phyloP scores from a whole-genome alignment of 2,797 vertebrate genomes.

The Eidolon dupreanum region DNA sequence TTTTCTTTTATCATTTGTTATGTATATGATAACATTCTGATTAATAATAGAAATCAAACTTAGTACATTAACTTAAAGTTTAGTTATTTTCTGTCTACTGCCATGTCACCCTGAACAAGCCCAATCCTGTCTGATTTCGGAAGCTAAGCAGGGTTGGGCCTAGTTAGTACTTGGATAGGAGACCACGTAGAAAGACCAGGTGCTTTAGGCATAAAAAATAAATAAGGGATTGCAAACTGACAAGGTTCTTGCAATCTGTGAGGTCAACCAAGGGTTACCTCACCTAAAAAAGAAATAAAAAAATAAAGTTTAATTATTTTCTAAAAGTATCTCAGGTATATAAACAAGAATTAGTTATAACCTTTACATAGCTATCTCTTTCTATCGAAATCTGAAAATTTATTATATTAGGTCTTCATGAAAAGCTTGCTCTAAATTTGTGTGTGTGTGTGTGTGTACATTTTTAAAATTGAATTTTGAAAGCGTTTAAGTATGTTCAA shows the following conservation, averaged over 20 bases:
- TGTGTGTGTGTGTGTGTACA: background rate
- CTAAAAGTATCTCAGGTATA: background rate
- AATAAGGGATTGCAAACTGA: no score
- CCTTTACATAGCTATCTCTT: background rate
- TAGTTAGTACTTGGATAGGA: no score
- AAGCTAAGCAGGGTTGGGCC: no score
- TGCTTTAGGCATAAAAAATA: no score
- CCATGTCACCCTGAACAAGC: no score
- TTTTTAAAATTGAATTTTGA: conserved; percentile 33
- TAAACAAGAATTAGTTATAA: conserved; percentile 6
- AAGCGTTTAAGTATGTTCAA: conserved; percentile 35
- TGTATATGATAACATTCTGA: conserved; percentile 45
- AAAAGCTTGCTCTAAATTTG: conserved; percentile 25
- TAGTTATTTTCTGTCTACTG: background rate
- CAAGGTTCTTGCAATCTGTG: no score
- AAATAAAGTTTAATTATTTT: background rate
- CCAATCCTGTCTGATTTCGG: no score
- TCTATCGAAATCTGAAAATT: background rate
- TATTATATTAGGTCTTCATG: background rate
- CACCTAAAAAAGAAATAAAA: no score
- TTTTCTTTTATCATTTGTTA: conserved; percentile 25
- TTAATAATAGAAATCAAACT: conserved; percentile 27
- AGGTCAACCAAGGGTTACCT: no score
- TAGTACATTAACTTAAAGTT: background rate
- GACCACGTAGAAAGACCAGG: no score